Percentiles rank a stretch among this genome's conserved stretches.
These are phyloP conservation scores for Herminia tarsipennalis DNA, from an alignment of 2,888 invertebrate species.

Conservation along the genomic window DNA sequence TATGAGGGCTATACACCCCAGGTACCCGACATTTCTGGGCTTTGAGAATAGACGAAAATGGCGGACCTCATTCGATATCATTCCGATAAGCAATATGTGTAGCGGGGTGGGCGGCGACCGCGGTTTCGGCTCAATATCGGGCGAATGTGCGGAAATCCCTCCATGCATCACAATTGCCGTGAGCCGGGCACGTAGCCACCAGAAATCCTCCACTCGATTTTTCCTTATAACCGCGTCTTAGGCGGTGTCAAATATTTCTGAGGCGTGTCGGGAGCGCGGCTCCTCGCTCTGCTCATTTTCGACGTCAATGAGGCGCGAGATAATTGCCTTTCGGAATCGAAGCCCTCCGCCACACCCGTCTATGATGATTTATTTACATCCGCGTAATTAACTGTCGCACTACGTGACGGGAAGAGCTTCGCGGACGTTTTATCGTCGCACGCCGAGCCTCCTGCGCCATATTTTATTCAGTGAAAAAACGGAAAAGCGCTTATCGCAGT, in stretches of 20 bases:
- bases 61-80: slow-evolving; percentile 71
- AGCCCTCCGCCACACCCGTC: slow-evolving; percentile 77
- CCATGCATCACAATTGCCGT: slow-evolving; percentile 74
- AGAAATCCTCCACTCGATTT: slow-evolving; percentile 72
- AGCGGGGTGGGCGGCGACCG: slow-evolving; percentile 56
- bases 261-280: slow-evolving; percentile 58
- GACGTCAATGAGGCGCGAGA: slow-evolving; percentile 82
- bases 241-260: slow-evolving; percentile 73
- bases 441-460: slow-evolving; percentile 69
- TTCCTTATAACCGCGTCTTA: slow-evolving; percentile 74
- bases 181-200: slow-evolving; percentile 71
- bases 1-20: slow-evolving; percentile 50
- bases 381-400: slow-evolving; percentile 85
- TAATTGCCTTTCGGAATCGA: slow-evolving; percentile 83
- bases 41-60: slow-evolving; percentile 65
- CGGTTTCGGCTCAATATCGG: slow-evolving; percentile 67
- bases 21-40: slow-evolving; percentile 60
- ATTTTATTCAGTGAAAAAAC: slow-evolving; percentile 78
- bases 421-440: slow-evolving; percentile 77
- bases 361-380: slow-evolving; percentile 85
- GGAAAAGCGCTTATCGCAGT: slow-evolving; percentile 77
- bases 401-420: slow-evolving; percentile 83
- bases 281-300: slow-evolving; percentile 73
- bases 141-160: slow-evolving; percentile 72
- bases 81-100: slow-evolving; percentile 74